Percentiles rank a stretch among this genome's conserved stretches.
phyloP scores from a whole-genome alignment of 2,888 invertebrate species.

The Drosophila greeni region DNA sequence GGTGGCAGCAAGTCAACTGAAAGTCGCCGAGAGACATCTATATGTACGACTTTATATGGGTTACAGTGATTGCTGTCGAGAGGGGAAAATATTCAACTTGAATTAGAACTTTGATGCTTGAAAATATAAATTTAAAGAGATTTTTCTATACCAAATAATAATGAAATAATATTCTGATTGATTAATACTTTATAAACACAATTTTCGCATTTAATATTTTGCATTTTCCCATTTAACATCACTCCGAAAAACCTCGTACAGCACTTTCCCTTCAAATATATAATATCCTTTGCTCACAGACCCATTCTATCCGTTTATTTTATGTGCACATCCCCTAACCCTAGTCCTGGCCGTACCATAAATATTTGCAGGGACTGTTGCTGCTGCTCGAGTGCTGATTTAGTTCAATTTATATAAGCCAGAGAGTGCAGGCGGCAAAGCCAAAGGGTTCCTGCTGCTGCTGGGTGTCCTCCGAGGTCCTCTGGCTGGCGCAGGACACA shows the following conservation, averaged over 20 bases:
- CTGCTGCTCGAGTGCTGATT: slow-evolving; percentile 56
- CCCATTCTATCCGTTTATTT: background rate
- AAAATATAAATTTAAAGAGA: no score
- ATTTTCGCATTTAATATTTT: background rate
- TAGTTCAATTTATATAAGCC: slow-evolving; percentile 62
- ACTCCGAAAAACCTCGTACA: no score
- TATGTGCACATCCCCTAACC: background rate
- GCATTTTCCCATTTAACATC: background rate
- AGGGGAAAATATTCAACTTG: background rate
- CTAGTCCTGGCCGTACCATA: slow-evolving; percentile 13
- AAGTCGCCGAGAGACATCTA: slow-evolving; percentile 23
- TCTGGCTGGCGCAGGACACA: slow-evolving; percentile 34
- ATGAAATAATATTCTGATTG: no score
- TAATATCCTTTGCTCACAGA: background rate
- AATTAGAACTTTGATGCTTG: background rate
- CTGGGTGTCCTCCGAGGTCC: slow-evolving; percentile 25
- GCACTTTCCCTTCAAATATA: no score
- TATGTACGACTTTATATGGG: slow-evolving; percentile 23
- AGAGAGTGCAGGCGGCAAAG: slow-evolving; percentile 31
- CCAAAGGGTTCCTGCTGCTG: slow-evolving; percentile 28
- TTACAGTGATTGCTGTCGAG: slow-evolving; percentile 20
- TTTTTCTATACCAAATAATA: no score
- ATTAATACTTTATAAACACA: background rate
- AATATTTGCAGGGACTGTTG: slow-evolving; percentile 38
- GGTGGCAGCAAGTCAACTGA: slow-evolving; percentile 35